Conservation (phyloP, 1,140 invertebrate species). For the Zaprionus nigranus region DNA sequence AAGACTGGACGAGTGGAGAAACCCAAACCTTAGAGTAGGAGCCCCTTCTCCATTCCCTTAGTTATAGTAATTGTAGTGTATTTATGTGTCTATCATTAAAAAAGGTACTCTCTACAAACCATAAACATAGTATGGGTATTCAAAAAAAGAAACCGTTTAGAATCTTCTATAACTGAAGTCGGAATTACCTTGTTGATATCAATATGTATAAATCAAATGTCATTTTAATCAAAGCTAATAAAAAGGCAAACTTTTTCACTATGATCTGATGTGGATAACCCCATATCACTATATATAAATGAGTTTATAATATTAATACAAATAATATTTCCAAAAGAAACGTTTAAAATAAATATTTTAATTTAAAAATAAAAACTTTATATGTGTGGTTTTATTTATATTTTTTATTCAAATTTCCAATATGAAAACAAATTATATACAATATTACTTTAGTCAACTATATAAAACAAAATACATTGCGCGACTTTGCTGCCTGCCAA, state of each 20-base stretch:
- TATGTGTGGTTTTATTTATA: too few relatives aligned
- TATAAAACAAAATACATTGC: neutral
- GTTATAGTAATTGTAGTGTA: constrained; percentile 6
- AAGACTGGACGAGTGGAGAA: constrained; percentile 68
- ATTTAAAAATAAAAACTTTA: too few relatives aligned
- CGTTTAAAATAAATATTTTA: neutral
- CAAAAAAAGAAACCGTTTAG: neutral
- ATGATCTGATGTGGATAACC: neutral
- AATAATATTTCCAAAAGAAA: neutral
- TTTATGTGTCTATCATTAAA: constrained; percentile 12
- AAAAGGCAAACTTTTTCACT: neutral
- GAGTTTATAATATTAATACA: too few relatives aligned
- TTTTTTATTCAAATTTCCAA: too few relatives aligned
- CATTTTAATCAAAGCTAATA: neutral
- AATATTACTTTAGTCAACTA: too few relatives aligned
- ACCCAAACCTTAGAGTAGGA: constrained; percentile 2
- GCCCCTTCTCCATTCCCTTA: neutral
- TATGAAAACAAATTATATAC: too few relatives aligned
- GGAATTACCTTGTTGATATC: neutral
- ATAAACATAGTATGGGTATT: neutral
- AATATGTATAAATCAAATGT: neutral
- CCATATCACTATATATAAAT: too few relatives aligned
- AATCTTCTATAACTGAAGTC: neutral
- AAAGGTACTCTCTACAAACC: neutral
- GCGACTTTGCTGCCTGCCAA: neutral